A percentile compares a stretch with the other conserved stretches of the same genome.
Evolutionary conservation across 2,113 vertebrate species (phyloP).

Genomic region (Lethenteron camtschaticum): DNA sequence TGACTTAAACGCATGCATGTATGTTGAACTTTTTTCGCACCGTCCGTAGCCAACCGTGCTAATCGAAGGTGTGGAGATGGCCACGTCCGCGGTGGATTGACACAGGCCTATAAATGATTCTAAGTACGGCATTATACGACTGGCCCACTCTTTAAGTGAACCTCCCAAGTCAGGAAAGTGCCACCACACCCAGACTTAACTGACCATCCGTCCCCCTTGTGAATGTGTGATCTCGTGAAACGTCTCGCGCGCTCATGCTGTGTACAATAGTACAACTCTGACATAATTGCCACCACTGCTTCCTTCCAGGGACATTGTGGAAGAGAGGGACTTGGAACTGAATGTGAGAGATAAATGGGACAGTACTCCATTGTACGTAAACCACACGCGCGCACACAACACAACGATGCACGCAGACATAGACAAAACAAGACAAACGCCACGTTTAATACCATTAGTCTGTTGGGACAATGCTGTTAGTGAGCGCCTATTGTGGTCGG

Average conservation of each 20-base stretch:
- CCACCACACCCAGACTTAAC: not conserved
- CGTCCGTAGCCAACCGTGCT: too few species aligned
- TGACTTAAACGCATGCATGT: too few species aligned
- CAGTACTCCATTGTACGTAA: constrained; percentile 80
- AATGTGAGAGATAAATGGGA: constrained; percentile 94
- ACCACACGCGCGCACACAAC: not conserved
- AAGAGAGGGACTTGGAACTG: constrained; percentile 80
- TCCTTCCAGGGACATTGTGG: constrained; percentile 56
- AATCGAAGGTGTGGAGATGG: too few species aligned
- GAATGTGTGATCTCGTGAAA: not conserved
- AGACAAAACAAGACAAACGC: too few species aligned
- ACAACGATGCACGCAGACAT: not conserved
- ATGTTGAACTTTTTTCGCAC: too few species aligned
- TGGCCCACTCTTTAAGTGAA: not conserved
- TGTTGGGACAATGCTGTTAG: too few species aligned
- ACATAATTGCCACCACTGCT: constrained; percentile 6
- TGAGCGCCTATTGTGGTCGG: too few species aligned
- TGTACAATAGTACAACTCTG: not conserved
- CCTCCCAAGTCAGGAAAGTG: not conserved
- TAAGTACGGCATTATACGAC: too few species aligned
- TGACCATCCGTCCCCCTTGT: not conserved
- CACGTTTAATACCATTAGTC: too few species aligned
- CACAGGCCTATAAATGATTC: too few species aligned
- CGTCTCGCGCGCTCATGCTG: not conserved
- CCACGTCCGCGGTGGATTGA: too few species aligned